Evolutionary conservation across 2,888 invertebrate genomes (phyloP).

Genomic region (Diaperis boleti): DNA sequence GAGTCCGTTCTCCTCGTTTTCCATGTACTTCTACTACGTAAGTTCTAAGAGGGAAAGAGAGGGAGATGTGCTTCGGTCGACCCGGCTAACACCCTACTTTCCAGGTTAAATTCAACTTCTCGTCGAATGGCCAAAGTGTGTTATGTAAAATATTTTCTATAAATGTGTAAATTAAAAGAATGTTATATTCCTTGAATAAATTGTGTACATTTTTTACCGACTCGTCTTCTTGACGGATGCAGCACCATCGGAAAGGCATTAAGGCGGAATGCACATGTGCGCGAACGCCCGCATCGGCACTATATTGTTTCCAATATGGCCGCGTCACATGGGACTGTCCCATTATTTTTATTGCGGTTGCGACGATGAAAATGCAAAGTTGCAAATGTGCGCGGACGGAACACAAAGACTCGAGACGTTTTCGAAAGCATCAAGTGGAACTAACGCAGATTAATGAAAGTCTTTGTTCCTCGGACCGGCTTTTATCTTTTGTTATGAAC

Average conservation of each 20-base stretch:
- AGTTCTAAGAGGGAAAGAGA: slow-evolving; percentile 34
- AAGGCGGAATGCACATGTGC: slow-evolving; percentile 34
- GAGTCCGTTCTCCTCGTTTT: slow-evolving; percentile 31
- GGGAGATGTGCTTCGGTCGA: background rate
- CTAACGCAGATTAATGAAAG: slow-evolving; percentile 55
- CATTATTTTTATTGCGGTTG: slow-evolving; percentile 38
- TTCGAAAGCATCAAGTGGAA: slow-evolving; percentile 52
- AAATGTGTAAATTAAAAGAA: slow-evolving; percentile 49
- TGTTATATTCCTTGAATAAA: slow-evolving; percentile 50
- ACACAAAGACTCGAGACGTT: slow-evolving; percentile 33
- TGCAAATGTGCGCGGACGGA: slow-evolving; percentile 12
- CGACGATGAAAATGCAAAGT: slow-evolving; percentile 34
- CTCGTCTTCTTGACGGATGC: background rate
- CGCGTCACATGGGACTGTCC: slow-evolving; percentile 34
- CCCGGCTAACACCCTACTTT: slow-evolving; percentile 16
- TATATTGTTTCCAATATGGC: slow-evolving; percentile 42
- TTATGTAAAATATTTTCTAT: slow-evolving; percentile 52
- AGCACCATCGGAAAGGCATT: slow-evolving; percentile 30
- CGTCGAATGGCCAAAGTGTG: slow-evolving; percentile 42
- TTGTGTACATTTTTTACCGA: slow-evolving; percentile 50
- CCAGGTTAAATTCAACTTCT: slow-evolving; percentile 36
- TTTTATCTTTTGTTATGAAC: slow-evolving; percentile 53
- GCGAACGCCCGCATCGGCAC: slow-evolving; percentile 28
- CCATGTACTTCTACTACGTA: slow-evolving; percentile 34
- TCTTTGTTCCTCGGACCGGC: slow-evolving; percentile 51